phyloP scores from a whole-genome alignment of 2,888 invertebrate genomes.

The Hydrotaea diabolus region DNA sequence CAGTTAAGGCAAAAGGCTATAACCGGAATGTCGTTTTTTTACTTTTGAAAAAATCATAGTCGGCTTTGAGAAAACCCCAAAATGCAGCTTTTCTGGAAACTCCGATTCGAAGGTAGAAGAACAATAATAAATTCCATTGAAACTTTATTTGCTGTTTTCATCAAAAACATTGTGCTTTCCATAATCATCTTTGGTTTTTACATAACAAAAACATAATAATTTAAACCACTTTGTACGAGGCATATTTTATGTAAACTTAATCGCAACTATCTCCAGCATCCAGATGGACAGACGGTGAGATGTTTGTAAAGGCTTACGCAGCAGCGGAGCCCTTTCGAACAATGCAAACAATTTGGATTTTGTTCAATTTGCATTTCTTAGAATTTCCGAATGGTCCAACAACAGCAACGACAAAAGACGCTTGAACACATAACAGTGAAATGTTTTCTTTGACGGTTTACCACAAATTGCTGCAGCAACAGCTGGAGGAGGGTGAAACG shows the following conservation, averaged over 20 bases:
- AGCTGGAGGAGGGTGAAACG: too few relatives aligned
- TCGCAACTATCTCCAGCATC: not conserved
- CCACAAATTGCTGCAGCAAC: not conserved
- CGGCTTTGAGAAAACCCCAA: too few relatives aligned
- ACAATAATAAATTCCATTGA: too few relatives aligned
- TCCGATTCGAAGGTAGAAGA: too few relatives aligned
- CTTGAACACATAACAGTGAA: conserved; percentile 49
- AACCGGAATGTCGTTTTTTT: too few relatives aligned
- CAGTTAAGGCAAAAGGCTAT: too few relatives aligned
- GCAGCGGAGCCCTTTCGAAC: conserved; percentile 1
- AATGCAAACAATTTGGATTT: conserved; percentile 43
- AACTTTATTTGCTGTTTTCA: too few relatives aligned
- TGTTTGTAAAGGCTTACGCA: not conserved
- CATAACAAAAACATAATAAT: not conserved
- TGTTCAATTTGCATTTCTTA: conserved; percentile 57
- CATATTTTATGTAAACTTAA: not conserved
- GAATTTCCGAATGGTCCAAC: conserved; percentile 39
- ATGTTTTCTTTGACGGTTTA: conserved; percentile 15
- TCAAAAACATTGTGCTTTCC: too few relatives aligned
- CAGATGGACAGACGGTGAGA: not conserved
- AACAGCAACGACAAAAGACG: conserved; percentile 7
- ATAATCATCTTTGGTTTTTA: too few relatives aligned
- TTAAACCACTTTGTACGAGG: not conserved
- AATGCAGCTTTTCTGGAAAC: too few relatives aligned
- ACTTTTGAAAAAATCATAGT: too few relatives aligned